A percentile compares a stretch with the other conserved stretches of the same genome.
Evolutionary conservation across 2,113 vertebrate species (phyloP).

Genomic region (Turnix velox): DNA sequence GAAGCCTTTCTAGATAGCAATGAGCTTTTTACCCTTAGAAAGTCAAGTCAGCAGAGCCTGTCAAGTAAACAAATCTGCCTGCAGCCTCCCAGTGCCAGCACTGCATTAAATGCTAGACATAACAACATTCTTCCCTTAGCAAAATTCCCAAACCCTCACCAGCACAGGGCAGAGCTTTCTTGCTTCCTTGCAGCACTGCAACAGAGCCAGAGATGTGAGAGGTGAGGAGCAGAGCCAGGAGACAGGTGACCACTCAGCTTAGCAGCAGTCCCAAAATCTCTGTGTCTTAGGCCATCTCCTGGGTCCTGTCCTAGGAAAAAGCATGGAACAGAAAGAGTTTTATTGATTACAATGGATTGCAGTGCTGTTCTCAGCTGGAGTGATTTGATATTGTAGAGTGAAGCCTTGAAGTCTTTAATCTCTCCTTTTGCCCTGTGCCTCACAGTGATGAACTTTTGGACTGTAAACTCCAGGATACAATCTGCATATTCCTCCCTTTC

Average conservation of each 20-base stretch:
- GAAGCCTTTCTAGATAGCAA: neutral
- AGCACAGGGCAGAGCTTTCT: neutral
- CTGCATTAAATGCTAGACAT: slow-evolving; percentile 39
- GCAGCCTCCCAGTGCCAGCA: neutral
- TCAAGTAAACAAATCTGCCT: slow-evolving; percentile 42
- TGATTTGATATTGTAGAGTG: neutral
- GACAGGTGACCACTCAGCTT: neutral
- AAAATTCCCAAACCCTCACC: neutral
- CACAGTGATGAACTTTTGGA: neutral
- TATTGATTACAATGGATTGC: neutral
- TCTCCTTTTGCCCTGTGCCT: neutral
- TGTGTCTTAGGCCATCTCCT: accelerated
- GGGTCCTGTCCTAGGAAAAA: neutral
- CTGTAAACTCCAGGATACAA: neutral
- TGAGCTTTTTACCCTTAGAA: slow-evolving; percentile 31
- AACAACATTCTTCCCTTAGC: slow-evolving; percentile 37
- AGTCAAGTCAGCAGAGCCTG: neutral
- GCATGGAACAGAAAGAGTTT: accelerated
- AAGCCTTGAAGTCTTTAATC: neutral
- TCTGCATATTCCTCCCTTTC: neutral
- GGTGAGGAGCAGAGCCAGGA: accelerated
- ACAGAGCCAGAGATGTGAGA: neutral
- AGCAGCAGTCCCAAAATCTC: neutral
- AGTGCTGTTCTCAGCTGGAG: neutral
- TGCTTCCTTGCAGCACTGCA: accelerated